These are phyloP conservation scores for Bacillus rossius DNA, from an alignment of 1,140 invertebrate genomes.

Conservation along the genomic window DNA sequence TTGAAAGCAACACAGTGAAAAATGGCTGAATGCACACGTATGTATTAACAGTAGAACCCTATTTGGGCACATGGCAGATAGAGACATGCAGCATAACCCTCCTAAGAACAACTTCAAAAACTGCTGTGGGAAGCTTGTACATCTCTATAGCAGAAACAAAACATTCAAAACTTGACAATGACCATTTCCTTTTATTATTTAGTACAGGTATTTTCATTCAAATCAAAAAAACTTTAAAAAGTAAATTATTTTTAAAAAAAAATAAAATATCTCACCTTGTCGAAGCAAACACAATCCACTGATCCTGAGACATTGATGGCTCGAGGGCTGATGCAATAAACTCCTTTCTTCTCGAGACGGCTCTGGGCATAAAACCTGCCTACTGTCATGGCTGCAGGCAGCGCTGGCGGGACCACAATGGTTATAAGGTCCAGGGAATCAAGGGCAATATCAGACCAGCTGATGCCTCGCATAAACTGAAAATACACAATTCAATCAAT, in stretches of 20 bases:
- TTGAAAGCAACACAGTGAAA: too few relatives aligned
- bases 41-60: too few relatives aligned
- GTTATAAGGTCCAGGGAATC: conserved; percentile 85
- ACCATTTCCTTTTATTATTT: not conserved
- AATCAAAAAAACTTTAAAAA: not conserved
- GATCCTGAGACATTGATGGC: conserved; percentile 87
- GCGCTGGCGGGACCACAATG: conserved; percentile 89
- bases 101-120: too few relatives aligned
- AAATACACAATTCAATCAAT: conserved; percentile 4
- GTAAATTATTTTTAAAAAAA: not conserved
- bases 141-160: too few relatives aligned
- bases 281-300: conserved; percentile 91
- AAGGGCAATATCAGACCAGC: conserved; percentile 34
- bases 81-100: too few relatives aligned
- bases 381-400: conserved; percentile 92
- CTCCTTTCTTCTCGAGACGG: conserved; percentile 65
- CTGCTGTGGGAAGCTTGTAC: too few relatives aligned
- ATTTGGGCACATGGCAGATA: too few relatives aligned
- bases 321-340: conserved; percentile 88
- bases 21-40: too few relatives aligned
- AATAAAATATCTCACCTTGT: conserved; percentile 78
- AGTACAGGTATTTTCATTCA: not conserved
- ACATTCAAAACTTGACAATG: not conserved
- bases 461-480: conserved; percentile 34
- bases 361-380: conserved; percentile 79